Conservation (phyloP, 2,888 invertebrate species). For the Tachina fera region DNA sequence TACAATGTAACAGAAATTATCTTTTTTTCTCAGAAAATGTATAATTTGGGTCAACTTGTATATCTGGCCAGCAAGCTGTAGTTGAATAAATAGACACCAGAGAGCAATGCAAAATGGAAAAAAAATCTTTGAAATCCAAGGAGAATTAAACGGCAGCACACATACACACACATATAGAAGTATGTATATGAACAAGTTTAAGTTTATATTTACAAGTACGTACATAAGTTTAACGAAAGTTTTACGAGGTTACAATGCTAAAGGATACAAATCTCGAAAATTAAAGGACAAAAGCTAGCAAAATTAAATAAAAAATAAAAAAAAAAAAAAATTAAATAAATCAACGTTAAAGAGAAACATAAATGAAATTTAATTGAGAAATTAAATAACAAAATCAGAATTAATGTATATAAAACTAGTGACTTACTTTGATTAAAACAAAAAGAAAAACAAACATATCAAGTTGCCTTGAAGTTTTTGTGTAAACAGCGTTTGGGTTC, state of each 20-base stretch:
- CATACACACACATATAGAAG: neutral
- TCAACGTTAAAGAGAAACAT: conserved; percentile 18
- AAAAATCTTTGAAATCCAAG: conserved; percentile 8
- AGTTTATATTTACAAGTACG: neutral
- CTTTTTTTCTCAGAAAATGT: neutral
- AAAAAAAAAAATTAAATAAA: conserved; percentile 18
- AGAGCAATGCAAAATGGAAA: conserved; percentile 33
- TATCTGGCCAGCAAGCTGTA: conserved; percentile 60
- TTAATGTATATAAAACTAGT: neutral
- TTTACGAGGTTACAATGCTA: conserved; percentile 54
- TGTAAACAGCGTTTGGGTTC: no score
- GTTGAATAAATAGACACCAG: conserved; percentile 63
- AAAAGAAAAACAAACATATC: neutral
- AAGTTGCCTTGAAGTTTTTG: conserved; percentile 41
- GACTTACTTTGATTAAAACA: neutral
- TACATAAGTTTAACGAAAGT: conserved; percentile 33
- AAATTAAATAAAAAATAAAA: conserved; percentile 4
- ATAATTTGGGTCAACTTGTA: conserved; percentile 65
- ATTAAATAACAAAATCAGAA: conserved; percentile 34
- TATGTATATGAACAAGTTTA: neutral
- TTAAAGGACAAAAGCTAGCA: conserved; percentile 1
- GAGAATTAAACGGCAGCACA: neutral
- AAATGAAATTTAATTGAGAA: conserved; percentile 52
- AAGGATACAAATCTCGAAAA: conserved; percentile 62
- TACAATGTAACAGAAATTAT: conserved; percentile 31